These are phyloP conservation scores for Paratilapia polleni DNA, from an alignment of 2,113 vertebrate species.

Conservation along the genomic window DNA sequence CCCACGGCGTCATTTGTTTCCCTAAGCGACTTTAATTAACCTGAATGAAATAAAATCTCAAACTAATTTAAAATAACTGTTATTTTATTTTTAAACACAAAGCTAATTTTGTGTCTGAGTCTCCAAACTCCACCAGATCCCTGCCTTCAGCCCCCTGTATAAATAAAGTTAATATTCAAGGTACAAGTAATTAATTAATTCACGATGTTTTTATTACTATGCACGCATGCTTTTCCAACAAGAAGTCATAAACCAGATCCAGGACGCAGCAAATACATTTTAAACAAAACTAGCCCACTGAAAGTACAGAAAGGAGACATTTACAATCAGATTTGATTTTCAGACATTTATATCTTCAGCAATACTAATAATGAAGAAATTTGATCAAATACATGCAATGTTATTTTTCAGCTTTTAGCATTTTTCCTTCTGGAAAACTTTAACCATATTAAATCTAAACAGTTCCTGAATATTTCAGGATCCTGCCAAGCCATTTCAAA, in stretches of 20 bases:
- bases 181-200: rapidly evolving
- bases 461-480: neutral
- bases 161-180: neutral
- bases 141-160: neutral
- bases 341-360: neutral
- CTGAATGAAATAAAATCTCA: constrained; percentile 42
- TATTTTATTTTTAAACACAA: neutral
- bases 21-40: constrained; percentile 63
- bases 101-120: neutral
- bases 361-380: neutral
- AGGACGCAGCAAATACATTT: neutral
- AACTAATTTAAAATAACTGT: constrained; percentile 28
- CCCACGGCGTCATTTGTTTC: constrained; percentile 56
- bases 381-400: too few species aligned
- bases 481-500: rapidly evolving
- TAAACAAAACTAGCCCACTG: neutral
- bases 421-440: neutral
- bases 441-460: neutral
- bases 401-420: neutral
- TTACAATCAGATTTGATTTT: neutral
- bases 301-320: neutral
- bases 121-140: neutral
- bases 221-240: neutral
- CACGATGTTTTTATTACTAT: too few species aligned
- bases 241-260: neutral